Base-by-base conservation (phyloP, 1,140 invertebrate genomes). In the Drosophila kanapiae region DNA sequence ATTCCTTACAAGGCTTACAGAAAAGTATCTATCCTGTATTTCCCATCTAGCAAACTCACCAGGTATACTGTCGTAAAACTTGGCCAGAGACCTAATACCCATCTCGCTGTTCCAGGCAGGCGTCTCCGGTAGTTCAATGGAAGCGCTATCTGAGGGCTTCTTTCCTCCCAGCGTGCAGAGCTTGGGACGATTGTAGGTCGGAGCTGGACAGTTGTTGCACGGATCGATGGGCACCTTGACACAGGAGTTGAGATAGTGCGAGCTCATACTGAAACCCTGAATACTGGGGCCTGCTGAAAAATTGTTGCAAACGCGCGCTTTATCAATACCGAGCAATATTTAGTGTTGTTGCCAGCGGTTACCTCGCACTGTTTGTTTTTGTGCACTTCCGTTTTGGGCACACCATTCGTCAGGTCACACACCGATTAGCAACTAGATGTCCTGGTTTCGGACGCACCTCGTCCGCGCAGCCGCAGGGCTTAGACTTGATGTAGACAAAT, bases 1-100 rank as follows among this genome's bases (percentile, higher is more conserved):
- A 11, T 51, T 51, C 10, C 6, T 4, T 29, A 45, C 16, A 5
- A 11, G 10, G 23, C 13, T 13, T 27, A n/a, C 1, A n/a, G 27
- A 10, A 10, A 49, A n/a, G 3, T 18, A 9, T 18, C 31, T 29
- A 0, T 0, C 11, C 1, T 18, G 49, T 4, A 11, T 31, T 35
- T 13, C 1, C 8, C 6, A 51, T 33, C 16, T 13, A 11, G 16
- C 6, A 0, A 35, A 78, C 53, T 71, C 54, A 92, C 92, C 87
- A 60, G 92, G 92, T 78, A 93, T 93, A 51, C 92, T 93, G 40
- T 93, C 91, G 49, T 93, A 93, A 62, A 93, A 92, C 51, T 91
- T 92, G 37, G 86, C 88, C 43, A 93, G 64, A 1, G 88, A 79
- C 42, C 88, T 71, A 8, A 92, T 90, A 10, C 88, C 91, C 67